phyloP scores from a whole-genome alignment of 1,140 invertebrate genomes.

The Acyrthosiphon pisum region DNA sequence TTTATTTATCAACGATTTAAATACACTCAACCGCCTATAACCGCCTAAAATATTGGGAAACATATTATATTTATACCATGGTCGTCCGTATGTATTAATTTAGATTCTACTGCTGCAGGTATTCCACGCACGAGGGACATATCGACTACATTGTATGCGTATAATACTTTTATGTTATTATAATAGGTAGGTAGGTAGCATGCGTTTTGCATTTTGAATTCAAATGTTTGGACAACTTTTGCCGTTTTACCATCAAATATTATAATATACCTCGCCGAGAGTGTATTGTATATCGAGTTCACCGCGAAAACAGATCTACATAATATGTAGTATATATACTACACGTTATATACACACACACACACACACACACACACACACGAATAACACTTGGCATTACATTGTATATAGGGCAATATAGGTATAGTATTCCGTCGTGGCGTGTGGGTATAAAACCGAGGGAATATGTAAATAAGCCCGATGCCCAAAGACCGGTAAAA shows the following conservation, averaged over 20 bases:
- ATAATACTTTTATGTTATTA: neutral
- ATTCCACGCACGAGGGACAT: neutral
- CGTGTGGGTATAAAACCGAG: neutral
- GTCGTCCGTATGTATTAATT: too few species aligned
- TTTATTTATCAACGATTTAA: neutral
- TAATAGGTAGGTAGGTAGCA: neutral
- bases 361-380: neutral
- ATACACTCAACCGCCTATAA: neutral
- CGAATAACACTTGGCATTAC: neutral
- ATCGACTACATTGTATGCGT: neutral
- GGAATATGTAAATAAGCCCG: neutral
- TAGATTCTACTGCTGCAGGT: neutral
- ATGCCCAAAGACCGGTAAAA: neutral
- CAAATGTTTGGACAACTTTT: neutral
- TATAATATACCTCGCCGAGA: neutral
- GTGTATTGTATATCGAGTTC: neutral
- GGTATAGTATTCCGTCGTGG: neutral
- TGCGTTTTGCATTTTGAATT: neutral
- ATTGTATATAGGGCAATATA: neutral
- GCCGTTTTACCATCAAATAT: neutral
- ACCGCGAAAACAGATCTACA: neutral
- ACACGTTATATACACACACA: neutral
- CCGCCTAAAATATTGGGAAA: neutral
- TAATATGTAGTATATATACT: too few species aligned
- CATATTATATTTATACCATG: neutral